Evolutionary conservation across 2,113 vertebrate genomes (phyloP).

Genomic region (Silurus meridionalis): DNA sequence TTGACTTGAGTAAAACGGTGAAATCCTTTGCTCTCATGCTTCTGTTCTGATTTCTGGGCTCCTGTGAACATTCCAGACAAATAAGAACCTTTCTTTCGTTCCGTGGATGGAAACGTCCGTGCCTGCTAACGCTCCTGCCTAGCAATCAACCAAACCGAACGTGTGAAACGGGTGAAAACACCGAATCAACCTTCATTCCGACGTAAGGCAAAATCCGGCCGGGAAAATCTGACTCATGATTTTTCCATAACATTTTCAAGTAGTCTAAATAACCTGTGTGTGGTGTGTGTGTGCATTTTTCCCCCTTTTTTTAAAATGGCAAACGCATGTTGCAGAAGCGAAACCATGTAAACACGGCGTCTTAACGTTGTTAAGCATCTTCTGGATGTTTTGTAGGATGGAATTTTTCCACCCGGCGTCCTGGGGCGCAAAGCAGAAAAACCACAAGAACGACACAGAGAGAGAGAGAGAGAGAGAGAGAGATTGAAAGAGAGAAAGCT

Average conservation of each 20-base stretch:
- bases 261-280: background rate
- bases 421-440: constrained; percentile 26
- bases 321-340: constrained; percentile 3
- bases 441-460: constrained; percentile 44
- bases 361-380: constrained; percentile 24
- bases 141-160: constrained; percentile 5
- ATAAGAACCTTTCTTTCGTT: constrained; percentile 30
- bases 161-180: constrained; percentile 35
- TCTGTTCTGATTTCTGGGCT: background rate
- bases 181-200: background rate
- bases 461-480: constrained; percentile 36
- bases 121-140: constrained; percentile 32
- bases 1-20: background rate
- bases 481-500: constrained; percentile 32
- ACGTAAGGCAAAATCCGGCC: background rate
- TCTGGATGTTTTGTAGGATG: constrained; percentile 25
- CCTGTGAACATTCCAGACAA: constrained; percentile 12
- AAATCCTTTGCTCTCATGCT: constrained; percentile 21
- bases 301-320: no score
- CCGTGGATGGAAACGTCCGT: constrained; percentile 37
- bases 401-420: constrained; percentile 46
- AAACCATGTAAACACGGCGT: constrained; percentile 21
- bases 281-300: no score
- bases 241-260: constrained; percentile 4
- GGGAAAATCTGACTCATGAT: background rate